Evolutionary conservation across 2,888 invertebrate genomes (phyloP).

Genomic region (Fabriciana adippe): DNA sequence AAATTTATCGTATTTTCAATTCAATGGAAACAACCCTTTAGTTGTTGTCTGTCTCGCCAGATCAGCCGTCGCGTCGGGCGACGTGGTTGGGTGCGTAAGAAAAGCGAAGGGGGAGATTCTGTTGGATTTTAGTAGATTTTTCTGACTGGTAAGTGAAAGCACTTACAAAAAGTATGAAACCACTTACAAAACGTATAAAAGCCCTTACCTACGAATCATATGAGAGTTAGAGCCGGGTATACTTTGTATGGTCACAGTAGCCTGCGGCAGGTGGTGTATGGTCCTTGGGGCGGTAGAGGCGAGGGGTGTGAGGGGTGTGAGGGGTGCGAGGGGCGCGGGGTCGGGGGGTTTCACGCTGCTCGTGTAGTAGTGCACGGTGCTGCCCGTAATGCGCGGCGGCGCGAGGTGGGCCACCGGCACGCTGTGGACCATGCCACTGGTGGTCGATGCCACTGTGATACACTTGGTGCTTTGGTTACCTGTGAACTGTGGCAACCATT

Average conservation of each 20-base stretch:
- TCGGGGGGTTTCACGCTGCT: constrained; percentile 44
- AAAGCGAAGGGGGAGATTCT: neutral
- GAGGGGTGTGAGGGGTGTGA: constrained; percentile 49
- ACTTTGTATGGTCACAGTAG: constrained; percentile 72
- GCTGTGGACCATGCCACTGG: constrained; percentile 74
- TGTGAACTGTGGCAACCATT: constrained; percentile 53
- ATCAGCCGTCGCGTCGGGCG: no score
- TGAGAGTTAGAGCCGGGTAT: constrained; percentile 69
- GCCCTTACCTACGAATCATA: constrained; percentile 59
- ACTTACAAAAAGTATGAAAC: neutral
- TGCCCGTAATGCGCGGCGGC: constrained; percentile 65
- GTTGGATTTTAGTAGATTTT: no score
- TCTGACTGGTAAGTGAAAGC: no score
- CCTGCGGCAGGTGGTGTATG: constrained; percentile 66
- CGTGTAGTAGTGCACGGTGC: constrained; percentile 57
- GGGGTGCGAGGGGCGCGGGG: constrained; percentile 59
- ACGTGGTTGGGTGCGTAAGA: neutral
- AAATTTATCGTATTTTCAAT: no score
- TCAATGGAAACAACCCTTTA: no score
- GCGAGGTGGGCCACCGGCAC: constrained; percentile 74
- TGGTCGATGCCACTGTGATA: constrained; percentile 75
- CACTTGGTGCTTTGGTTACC: constrained; percentile 67
- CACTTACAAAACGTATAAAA: neutral
- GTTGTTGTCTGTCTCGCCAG: no score
- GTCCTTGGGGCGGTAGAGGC: constrained; percentile 51